These are phyloP conservation scores for Drosophila eohydei DNA, from an alignment of 2,888 invertebrate species.

Conservation along the genomic window DNA sequence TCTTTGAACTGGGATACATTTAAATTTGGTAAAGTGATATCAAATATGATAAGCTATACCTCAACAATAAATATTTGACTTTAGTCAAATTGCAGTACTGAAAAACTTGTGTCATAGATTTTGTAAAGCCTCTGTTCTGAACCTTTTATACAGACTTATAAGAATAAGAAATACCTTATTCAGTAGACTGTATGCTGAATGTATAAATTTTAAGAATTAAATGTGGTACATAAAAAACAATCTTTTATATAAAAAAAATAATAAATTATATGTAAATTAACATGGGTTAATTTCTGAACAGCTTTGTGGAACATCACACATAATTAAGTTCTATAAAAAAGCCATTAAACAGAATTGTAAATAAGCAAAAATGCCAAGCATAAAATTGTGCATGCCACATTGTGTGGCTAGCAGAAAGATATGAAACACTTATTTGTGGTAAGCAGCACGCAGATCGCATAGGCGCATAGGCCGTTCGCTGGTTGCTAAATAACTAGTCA, in stretches of 20 bases:
- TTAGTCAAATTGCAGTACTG: too few species aligned
- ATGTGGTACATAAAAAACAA: background rate
- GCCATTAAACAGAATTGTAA: background rate
- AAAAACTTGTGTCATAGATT: background rate
- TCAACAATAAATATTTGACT: too few species aligned
- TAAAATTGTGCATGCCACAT: background rate
- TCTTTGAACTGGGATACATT: too few species aligned
- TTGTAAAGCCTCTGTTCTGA: background rate
- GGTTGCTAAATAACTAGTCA: slow-evolving; percentile 45
- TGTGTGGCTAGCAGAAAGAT: slow-evolving; percentile 26
- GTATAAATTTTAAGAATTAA: background rate
- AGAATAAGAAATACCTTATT: background rate
- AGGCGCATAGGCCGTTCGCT: slow-evolving; percentile 30
- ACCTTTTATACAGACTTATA: background rate
- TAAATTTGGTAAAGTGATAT: too few species aligned
- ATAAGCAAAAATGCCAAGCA: background rate
- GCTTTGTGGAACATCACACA: background rate
- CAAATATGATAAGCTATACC: too few species aligned
- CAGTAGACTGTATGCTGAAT: background rate
- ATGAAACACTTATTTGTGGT: slow-evolving; percentile 43
- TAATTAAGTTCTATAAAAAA: background rate
- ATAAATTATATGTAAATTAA: too few species aligned
- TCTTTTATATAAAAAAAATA: background rate
- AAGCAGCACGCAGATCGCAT: slow-evolving; percentile 10
- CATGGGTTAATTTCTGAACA: too few species aligned